Base-by-base conservation (phyloP, 2,888 invertebrate genomes). In the Trissonchulus sp. region DNA sequence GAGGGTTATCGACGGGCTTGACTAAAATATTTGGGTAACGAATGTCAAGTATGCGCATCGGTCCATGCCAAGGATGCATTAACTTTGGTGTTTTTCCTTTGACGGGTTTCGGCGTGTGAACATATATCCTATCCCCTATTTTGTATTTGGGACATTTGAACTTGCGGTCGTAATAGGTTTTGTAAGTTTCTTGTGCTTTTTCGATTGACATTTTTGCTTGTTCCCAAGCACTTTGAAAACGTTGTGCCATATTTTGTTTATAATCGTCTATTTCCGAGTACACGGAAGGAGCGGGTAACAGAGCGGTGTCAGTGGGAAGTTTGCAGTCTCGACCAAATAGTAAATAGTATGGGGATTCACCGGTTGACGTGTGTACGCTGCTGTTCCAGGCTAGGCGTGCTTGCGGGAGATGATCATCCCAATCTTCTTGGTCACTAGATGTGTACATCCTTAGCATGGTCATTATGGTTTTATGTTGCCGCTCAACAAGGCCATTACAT, bases 401-500 rank as follows among this genome's bases (percentile, higher is more conserved):
- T n/a, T n/a, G n/a, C n/a, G n/a, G n/a, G n/a, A n/a, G n/a, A n/a
- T n/a, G n/a, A n/a, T 69, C 71, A 69, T 69, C 71, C 71, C 71
- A 69, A 69, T 28, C 37, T 69, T n/a, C 15, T 69, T 69, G 71
- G n/a, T 34, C 35, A 8, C n/a, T 31, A n/a, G 34, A 34, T 18
- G 37, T 37, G 37, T 69, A 69, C 37, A 36, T 34, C 3, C 35
- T 8, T n/a, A 69, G 15, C 71, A 69, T 69, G 15, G 23, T 15
- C 36, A 69, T 35, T 15, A 69, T 8, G 23, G 34, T 69, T 3
- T n/a, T 2, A 72, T 60, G 15, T 3, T 30, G n/a, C 60, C 73
- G 8, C 60, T 72, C 73, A 15, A 72, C 73, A 60, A 72, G 3
- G 2, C 73, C 73, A 30, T 72, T 60, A n/a, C 2, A 65, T 72